These are phyloP conservation scores for Augochlora pura DNA, from an alignment of 1,140 invertebrate species.

Conservation along the genomic window DNA sequence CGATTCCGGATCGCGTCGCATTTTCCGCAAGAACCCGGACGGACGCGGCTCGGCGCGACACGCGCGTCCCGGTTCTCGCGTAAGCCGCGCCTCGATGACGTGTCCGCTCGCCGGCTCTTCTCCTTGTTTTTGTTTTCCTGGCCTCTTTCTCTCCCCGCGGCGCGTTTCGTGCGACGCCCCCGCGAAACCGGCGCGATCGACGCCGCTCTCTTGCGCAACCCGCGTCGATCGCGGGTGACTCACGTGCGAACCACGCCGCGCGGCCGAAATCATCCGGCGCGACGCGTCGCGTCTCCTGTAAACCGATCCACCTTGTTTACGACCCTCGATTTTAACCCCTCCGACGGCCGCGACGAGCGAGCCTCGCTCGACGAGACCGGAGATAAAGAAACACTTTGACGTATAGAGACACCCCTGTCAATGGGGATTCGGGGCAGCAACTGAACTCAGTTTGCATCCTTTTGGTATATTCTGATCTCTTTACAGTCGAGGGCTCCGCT, in stretches of 20 bases:
- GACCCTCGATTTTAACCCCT: too few relatives aligned
- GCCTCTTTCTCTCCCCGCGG: constrained; percentile 1
- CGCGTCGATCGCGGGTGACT: constrained; percentile 49
- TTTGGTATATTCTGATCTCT: too few relatives aligned
- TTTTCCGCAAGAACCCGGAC: too few relatives aligned
- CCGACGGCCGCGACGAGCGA: too few relatives aligned
- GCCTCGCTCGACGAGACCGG: too few relatives aligned
- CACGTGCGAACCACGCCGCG: constrained; percentile 34
- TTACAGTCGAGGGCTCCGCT: too few relatives aligned
- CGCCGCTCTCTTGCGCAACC: constrained; percentile 49
- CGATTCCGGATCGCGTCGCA: too few relatives aligned
- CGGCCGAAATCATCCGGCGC: constrained; percentile 27
- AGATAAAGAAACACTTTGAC: too few relatives aligned
- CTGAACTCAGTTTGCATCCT: too few relatives aligned
- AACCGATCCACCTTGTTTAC: constrained; percentile 42
- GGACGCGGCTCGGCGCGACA: not conserved
- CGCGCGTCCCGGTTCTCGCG: constrained; percentile 42
- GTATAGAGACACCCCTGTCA: too few relatives aligned
- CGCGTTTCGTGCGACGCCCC: constrained; percentile 51
- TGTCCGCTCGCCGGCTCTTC: constrained; percentile 29
- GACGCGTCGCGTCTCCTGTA: constrained; percentile 20
- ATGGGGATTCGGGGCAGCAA: too few relatives aligned
- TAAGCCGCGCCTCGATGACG: constrained; percentile 37
- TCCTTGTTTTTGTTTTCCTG: constrained; percentile 38
- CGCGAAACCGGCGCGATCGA: constrained; percentile 45